Conservation (phyloP, 2,888 invertebrate genomes). For the Strigamia transsilvanica region DNA sequence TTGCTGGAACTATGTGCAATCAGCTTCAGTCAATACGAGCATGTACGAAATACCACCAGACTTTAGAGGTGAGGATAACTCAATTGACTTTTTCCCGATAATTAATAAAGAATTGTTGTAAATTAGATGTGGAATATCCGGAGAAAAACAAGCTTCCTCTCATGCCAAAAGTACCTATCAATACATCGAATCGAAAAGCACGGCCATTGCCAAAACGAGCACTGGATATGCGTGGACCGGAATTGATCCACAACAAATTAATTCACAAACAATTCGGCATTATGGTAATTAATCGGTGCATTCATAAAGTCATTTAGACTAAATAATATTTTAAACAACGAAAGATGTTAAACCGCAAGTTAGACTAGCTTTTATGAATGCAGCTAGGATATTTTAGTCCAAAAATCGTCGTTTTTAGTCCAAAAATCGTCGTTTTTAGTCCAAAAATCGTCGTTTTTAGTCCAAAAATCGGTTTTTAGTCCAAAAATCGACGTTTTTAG, state of each 20-base stretch:
- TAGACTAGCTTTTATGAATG: too few species aligned
- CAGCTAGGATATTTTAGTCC: too few species aligned
- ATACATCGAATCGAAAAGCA: conserved; percentile 73
- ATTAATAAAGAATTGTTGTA: too few species aligned
- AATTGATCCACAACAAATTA: conserved; percentile 81
- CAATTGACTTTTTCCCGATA: conserved; percentile 54
- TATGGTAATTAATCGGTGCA: conserved; percentile 78
- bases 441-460: too few species aligned
- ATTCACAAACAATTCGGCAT: conserved; percentile 93
- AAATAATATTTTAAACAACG: too few species aligned
- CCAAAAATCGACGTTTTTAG: too few species aligned
- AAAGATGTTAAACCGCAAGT: too few species aligned
- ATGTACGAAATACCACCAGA: conserved; percentile 4
- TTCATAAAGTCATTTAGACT: too few species aligned
- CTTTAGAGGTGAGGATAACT: neutral
- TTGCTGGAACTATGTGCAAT: neutral
- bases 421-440: too few species aligned
- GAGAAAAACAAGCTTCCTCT: conserved; percentile 76
- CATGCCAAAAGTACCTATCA: conserved; percentile 73
- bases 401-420: too few species aligned
- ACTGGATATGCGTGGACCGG: conserved; percentile 90
- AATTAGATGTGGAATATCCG: conserved; percentile 76
- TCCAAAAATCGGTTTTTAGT: too few species aligned
- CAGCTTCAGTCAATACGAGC: neutral
- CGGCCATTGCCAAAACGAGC: conserved; percentile 87